Evolutionary conservation across 2,113 vertebrate species (phyloP).

Genomic region (Pangasianodon hypophthalmus): DNA sequence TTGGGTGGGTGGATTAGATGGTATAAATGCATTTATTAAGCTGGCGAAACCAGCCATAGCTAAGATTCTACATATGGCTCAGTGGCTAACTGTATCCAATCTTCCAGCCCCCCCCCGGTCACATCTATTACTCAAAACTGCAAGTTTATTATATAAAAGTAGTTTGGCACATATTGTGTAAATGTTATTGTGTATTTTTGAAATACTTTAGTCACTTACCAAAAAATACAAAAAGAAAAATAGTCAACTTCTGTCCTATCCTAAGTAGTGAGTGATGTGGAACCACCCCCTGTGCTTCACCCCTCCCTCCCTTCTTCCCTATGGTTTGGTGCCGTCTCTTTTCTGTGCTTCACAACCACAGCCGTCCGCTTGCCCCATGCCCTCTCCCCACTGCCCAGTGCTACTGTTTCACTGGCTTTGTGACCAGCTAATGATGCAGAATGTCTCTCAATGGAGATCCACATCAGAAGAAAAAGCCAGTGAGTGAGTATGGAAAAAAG

Average conservation of each 20-base stretch:
- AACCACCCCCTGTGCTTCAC: neutral
- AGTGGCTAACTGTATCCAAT: too few species aligned
- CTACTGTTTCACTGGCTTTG: constrained; percentile 34
- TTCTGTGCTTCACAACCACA: neutral
- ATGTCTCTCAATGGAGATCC: constrained; percentile 30
- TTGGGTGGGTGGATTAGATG: too few species aligned
- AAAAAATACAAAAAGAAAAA: neutral
- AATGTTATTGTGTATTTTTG: neutral
- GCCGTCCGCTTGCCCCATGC: neutral
- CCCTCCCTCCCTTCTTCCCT: neutral
- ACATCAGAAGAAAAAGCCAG: neutral
- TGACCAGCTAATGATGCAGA: constrained; percentile 36
- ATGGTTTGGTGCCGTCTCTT: neutral
- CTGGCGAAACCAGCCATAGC: too few species aligned
- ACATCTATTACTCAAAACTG: neutral
- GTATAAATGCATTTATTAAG: too few species aligned
- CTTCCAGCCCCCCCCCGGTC: too few species aligned
- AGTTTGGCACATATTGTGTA: neutral
- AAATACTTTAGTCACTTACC: neutral
- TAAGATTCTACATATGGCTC: too few species aligned
- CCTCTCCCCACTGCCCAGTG: neutral
- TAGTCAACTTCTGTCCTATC: neutral
- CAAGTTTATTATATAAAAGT: neutral
- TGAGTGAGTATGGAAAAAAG: neutral
- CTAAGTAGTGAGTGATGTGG: neutral